These are phyloP conservation scores for Oreochromis spilurus DNA, from an alignment of 2,113 vertebrate genomes.

Conservation along the genomic window DNA sequence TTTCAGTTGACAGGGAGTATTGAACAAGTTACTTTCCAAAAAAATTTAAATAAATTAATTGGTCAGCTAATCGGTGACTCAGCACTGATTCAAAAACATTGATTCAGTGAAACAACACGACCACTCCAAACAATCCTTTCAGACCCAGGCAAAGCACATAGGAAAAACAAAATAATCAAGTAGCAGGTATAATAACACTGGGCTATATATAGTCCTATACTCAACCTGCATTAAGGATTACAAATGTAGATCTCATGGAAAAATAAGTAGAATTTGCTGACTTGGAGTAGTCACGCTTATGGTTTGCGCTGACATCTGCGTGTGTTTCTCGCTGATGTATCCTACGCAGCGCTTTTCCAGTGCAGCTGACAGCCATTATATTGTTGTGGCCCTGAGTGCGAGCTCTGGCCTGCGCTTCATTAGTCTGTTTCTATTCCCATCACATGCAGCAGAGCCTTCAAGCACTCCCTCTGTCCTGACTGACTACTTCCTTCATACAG, in stretches of 20 bases:
- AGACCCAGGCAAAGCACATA: not conserved
- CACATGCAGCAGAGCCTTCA: not conserved
- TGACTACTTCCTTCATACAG: slow-evolving; percentile 29
- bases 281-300: not conserved
- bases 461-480: slow-evolving; percentile 6
- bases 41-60: not conserved
- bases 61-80: not conserved
- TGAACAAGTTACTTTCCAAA: not conserved
- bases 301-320: not conserved
- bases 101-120: not conserved
- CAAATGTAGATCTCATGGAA: not conserved
- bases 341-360: not conserved
- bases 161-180: not conserved
- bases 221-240: not conserved
- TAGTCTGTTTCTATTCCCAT: not conserved
- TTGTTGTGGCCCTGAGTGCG: not conserved
- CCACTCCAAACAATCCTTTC: not conserved
- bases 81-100: not conserved
- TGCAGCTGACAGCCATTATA: not conserved
- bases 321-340: not conserved
- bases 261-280: not conserved
- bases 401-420: not conserved
- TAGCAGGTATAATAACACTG: not conserved
- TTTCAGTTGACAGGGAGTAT: not conserved
- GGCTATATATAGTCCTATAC: not conserved